Conservation (phyloP, 2,797 vertebrate species). For the Holocentrus rufus region DNA sequence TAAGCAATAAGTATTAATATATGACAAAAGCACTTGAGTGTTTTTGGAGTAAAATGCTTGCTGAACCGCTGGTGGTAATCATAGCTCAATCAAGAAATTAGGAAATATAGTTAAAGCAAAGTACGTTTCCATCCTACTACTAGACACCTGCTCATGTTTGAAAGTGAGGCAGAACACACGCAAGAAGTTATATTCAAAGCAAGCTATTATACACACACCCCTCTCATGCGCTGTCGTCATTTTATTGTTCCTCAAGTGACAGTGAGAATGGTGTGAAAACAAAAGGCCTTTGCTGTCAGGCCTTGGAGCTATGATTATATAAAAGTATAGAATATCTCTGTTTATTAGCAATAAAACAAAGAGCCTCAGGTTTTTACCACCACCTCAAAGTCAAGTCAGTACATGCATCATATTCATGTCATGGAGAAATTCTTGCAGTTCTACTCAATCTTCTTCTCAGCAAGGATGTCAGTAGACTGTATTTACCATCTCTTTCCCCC, state of each 20-base stretch:
- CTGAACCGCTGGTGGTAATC: background rate
- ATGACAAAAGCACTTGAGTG: no score
- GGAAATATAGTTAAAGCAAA: background rate
- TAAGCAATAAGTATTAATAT: no score
- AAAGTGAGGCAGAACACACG: conserved; percentile 20
- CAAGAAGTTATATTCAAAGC: conserved; percentile 24
- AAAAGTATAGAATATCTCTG: conserved; percentile 24
- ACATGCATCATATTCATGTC: conserved; percentile 17
- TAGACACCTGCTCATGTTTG: background rate
- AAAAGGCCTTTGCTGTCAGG: conserved; percentile 42
- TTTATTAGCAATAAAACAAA: conserved; percentile 34
- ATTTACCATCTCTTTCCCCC: background rate
- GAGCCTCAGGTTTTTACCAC: background rate
- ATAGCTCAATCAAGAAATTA: background rate
- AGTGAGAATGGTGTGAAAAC: conserved; percentile 49
- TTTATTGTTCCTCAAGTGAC: conserved; percentile 51
- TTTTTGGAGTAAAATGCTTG: background rate
- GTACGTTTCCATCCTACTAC: background rate
- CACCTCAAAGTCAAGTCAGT: background rate
- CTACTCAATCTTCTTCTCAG: background rate
- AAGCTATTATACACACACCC: conserved; percentile 55
- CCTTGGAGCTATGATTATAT: conserved; percentile 45
- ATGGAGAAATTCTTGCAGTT: conserved; percentile 13
- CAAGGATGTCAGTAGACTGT: conserved; percentile 18
- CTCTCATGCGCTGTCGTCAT: conserved; percentile 47